phyloP scores from a whole-genome alignment of 2,888 invertebrate genomes.

The Temnothorax ravouxi region DNA sequence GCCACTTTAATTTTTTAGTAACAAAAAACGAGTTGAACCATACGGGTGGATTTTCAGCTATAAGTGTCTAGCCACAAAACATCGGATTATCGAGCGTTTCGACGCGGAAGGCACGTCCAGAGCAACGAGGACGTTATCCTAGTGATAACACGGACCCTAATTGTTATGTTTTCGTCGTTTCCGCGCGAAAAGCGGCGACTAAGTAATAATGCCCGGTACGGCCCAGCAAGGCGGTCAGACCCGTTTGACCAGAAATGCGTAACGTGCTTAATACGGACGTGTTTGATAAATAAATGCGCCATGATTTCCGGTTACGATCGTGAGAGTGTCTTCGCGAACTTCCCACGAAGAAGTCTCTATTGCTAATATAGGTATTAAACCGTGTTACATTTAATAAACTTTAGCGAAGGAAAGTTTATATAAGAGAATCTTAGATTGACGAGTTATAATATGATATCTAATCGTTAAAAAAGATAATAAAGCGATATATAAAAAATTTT shows the following conservation, averaged over 20 bases:
- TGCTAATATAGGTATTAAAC: neutral
- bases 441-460: too few species aligned
- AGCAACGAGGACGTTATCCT: conserved; percentile 48
- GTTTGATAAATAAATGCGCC: conserved; percentile 53
- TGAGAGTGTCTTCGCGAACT: conserved; percentile 52
- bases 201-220: conserved; percentile 15
- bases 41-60: neutral
- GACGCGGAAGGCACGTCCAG: conserved; percentile 55
- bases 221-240: conserved; percentile 45
- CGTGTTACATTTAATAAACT: neutral
- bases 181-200: conserved; percentile 1
- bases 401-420: neutral
- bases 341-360: conserved; percentile 40
- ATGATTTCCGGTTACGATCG: conserved; percentile 57
- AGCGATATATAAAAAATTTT: neutral
- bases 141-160: conserved; percentile 52
- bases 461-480: neutral
- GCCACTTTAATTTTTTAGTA: neutral
- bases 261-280: conserved; percentile 4
- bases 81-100: conserved; percentile 26
- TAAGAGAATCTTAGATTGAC: neutral
- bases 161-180: conserved; percentile 57
- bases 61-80: neutral
- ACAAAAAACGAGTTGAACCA: neutral
- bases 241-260: conserved; percentile 61